A percentile compares a stretch with the other conserved stretches of the same genome.
These are phyloP conservation scores for Anorthoa munda DNA, from an alignment of 2,888 invertebrate species.

Conservation along the genomic window DNA sequence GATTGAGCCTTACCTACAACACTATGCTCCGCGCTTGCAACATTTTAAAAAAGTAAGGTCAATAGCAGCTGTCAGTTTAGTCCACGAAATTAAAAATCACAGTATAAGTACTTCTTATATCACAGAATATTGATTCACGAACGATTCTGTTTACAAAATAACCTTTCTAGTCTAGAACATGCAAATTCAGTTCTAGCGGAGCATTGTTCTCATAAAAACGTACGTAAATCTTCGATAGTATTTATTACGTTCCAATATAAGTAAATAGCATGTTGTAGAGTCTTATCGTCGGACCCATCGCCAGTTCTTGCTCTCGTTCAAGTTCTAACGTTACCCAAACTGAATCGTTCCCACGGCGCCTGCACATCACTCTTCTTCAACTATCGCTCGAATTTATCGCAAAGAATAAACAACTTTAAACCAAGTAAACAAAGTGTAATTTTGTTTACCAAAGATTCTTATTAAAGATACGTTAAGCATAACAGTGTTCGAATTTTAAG, in stretches of 20 bases:
- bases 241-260: conserved; percentile 72
- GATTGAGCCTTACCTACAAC: too few species aligned
- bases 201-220: conserved; percentile 66
- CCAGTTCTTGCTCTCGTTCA: conserved; percentile 80
- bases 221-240: conserved; percentile 62
- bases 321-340: conserved; percentile 80
- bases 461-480: conserved; percentile 76
- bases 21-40: too few species aligned
- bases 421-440: conserved; percentile 50
- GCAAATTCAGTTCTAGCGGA: conserved; percentile 58
- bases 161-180: conserved; percentile 48
- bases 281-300: conserved; percentile 81
- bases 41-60: too few species aligned
- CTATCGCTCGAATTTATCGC: conserved; percentile 58
- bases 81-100: too few species aligned
- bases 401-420: conserved; percentile 69
- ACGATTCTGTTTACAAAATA: conserved; percentile 9
- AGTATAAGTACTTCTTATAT: conserved; percentile 2
- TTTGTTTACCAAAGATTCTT: conserved; percentile 57
- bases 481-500: conserved; percentile 78
- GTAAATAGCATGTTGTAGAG: conserved; percentile 73
- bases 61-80: too few species aligned
- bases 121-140: conserved; percentile 8
- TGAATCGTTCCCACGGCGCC: conserved; percentile 87
- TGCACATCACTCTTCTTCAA: conserved; percentile 82